phyloP scores from a whole-genome alignment of 2,888 invertebrate species.

The Orthonychiurus folsomi region DNA sequence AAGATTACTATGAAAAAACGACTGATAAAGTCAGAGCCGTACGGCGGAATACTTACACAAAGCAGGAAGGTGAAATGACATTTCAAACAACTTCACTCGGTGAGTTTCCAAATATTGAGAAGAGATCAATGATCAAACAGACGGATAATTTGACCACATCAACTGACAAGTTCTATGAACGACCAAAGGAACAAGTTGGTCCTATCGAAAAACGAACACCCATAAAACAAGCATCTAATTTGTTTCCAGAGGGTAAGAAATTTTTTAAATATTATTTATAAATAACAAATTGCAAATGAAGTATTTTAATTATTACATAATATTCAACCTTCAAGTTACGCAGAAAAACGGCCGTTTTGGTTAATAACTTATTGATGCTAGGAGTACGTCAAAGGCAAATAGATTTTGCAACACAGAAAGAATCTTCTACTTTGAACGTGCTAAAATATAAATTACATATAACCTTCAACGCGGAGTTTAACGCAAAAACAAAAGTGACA shows the following conservation, averaged over 20 bases:
- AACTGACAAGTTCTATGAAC: constrained; percentile 43
- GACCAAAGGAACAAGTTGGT: constrained; percentile 41
- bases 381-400: no score
- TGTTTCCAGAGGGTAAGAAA: constrained; percentile 19
- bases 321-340: no score
- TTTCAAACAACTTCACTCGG: constrained; percentile 26
- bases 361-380: no score
- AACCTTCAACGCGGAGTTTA: no score
- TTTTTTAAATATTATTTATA: no score
- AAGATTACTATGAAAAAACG: constrained; percentile 30
- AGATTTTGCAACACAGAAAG: no score
- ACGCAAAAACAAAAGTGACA: no score
- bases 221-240: constrained; percentile 21
- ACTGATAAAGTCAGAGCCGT: constrained; percentile 56
- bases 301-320: no score
- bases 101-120: constrained; percentile 14
- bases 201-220: constrained; percentile 43
- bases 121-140: constrained; percentile 43
- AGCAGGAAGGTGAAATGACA: constrained; percentile 43
- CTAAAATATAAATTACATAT: no score
- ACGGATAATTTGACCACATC: constrained; percentile 47
- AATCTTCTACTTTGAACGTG: no score
- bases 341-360: no score
- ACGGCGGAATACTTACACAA: constrained; percentile 67
- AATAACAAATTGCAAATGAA: no score